These are phyloP conservation scores for Heliconius himera DNA, from an alignment of 1,140 invertebrate genomes.

Conservation along the genomic window DNA sequence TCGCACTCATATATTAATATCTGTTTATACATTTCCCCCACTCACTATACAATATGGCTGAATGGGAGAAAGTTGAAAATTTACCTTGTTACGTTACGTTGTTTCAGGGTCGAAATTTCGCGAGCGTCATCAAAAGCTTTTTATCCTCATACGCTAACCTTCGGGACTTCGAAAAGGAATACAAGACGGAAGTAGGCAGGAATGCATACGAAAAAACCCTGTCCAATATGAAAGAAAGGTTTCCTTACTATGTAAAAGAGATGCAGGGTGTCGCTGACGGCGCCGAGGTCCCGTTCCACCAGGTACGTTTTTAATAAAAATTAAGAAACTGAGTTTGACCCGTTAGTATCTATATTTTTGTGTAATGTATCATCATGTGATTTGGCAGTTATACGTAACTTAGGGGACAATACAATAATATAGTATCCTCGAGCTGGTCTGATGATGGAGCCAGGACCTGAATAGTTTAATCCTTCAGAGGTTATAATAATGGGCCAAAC, in stretches of 20 bases:
- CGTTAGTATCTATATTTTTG: too few relatives aligned
- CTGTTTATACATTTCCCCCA: too few relatives aligned
- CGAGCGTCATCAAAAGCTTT: constrained; percentile 87
- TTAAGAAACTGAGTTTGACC: too few relatives aligned
- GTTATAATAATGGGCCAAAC: too few relatives aligned
- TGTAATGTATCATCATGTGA: too few relatives aligned
- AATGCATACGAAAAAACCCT: constrained; percentile 89
- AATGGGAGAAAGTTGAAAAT: background rate
- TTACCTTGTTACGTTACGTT: background rate
- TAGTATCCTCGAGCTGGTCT: too few relatives aligned
- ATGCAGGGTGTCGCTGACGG: constrained; percentile 93
- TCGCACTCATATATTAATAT: too few relatives aligned
- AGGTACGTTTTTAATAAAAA: constrained; percentile 42
- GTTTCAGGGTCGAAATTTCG: constrained; percentile 87
- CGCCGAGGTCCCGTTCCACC: constrained; percentile 89
- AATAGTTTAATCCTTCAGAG: too few relatives aligned
- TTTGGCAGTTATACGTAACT: too few relatives aligned
- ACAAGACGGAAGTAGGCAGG: constrained; percentile 85
- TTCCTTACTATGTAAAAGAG: constrained; percentile 91
- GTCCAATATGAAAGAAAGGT: constrained; percentile 84
- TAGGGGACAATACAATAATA: too few relatives aligned
- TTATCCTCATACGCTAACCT: constrained; percentile 84
- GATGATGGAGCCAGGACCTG: too few relatives aligned
- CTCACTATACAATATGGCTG: too few relatives aligned
- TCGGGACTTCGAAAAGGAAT: constrained; percentile 86